Conservation (phyloP, 2,113 vertebrate species). For the Corythoichthys intestinalis region DNA sequence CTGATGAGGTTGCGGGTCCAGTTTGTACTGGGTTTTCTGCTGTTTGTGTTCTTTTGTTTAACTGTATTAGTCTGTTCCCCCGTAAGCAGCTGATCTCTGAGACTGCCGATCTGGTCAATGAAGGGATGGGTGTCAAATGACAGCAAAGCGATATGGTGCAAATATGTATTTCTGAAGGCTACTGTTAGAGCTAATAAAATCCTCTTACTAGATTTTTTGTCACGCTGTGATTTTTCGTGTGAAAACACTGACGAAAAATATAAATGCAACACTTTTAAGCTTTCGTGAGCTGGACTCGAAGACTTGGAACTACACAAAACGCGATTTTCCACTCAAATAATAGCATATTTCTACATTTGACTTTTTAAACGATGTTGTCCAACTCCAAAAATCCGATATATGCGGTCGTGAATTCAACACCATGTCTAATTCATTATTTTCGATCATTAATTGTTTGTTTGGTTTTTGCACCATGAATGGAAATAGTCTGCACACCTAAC, state of each 20-base stretch:
- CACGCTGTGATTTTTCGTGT: not conserved
- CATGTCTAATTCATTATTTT: too few relatives aligned
- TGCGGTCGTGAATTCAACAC: too few relatives aligned
- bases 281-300: not conserved
- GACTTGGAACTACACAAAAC: too few relatives aligned
- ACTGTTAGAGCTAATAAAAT: conserved; percentile 67
- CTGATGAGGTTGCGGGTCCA: not conserved
- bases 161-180: conserved; percentile 51
- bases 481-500: too few relatives aligned
- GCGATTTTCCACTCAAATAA: too few relatives aligned
- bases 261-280: not conserved
- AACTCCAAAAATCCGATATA: too few relatives aligned
- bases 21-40: not conserved
- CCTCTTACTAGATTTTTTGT: conserved; percentile 33
- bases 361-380: too few relatives aligned
- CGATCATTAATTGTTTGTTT: too few relatives aligned
- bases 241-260: not conserved
- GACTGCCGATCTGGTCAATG: conserved; percentile 61
- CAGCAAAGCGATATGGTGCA: conserved; percentile 4
- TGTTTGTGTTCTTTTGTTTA: conserved; percentile 24
- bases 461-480: too few relatives aligned
- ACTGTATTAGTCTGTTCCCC: conserved; percentile 14
- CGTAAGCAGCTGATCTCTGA: conserved; percentile 50
- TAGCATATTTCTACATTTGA: too few relatives aligned
- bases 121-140: conserved; percentile 54